Base-by-base conservation (phyloP, 2,888 invertebrate genomes). In the Cryptops parisi region DNA sequence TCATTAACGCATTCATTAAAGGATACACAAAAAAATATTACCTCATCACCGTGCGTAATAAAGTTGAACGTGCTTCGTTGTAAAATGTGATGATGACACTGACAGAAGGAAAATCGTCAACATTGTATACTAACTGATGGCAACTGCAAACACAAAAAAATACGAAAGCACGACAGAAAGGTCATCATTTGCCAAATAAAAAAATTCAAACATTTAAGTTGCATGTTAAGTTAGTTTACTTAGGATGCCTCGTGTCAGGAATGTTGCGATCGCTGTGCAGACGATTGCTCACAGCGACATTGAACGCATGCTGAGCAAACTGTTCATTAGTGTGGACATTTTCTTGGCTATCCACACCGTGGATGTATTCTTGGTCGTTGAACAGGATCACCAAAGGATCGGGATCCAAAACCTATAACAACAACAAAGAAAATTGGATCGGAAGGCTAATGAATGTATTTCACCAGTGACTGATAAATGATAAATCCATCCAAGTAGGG, bases 61-160 rank as follows among this genome's bases (percentile, higher is more conserved):
- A 57, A 43, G 65, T 62, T 2, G 66, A 66, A 4, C 67, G 58
- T 2, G 66, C 67, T 59, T 73, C 73, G 54, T 73, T 72, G 63
- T 72, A 70, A 63, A 73, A 72, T 15, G 72, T 70, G 26, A 73
- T 64, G 24, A 73, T 66, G 25, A 73, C 67, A 58, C 70, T 70
- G 22, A 68, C 69, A 38, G 65, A 68, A 5, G 22, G 33, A 33
- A 33, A 33, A 33, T 33, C 15, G 9, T 33, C 33, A 6, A 33
- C 33, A 33, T 33, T 15, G 6, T 19, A 33, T 1, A 22, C 25
- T 21, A 6, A 21, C 1, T n/a, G 19, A 15, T 17, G 1, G 41
- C 53, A 53, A 9, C 47, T 53, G 21, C 3, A 5, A n/a, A n/a
- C n/a, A n/a, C n/a, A n/a, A n/a, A n/a, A n/a, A n/a, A n/a, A n/a